phyloP scores from a whole-genome alignment of 2,888 invertebrate species.

The Argyresthia goedartella region DNA sequence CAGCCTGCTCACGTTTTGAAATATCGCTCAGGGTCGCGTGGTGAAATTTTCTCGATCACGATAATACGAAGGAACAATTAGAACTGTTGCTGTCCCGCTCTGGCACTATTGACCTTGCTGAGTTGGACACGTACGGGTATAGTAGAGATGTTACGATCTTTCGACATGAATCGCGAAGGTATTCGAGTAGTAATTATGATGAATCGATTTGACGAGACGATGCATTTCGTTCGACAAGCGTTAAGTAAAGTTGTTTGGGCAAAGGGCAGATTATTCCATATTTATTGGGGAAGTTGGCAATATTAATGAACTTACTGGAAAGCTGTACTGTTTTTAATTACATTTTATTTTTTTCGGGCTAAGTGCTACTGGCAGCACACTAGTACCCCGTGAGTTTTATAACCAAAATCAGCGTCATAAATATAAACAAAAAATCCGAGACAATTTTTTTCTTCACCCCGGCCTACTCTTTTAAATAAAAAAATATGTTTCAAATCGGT shows the following conservation, averaged over 20 bases:
- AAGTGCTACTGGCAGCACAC: no score
- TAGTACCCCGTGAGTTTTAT: no score
- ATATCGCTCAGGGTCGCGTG: slow-evolving; percentile 37
- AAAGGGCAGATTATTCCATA: no score
- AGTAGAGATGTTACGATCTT: slow-evolving; percentile 18
- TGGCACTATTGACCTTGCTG: slow-evolving; percentile 24
- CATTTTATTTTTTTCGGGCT: no score
- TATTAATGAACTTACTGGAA: no score
- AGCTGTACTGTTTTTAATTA: no score
- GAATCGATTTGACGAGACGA: background rate
- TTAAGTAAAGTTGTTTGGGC: background rate
- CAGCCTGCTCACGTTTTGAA: slow-evolving; percentile 31
- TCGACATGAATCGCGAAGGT: slow-evolving; percentile 13
- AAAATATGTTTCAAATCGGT: no score
- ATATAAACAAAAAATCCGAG: no score
- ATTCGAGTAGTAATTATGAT: background rate
- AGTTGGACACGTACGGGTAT: slow-evolving; percentile 13
- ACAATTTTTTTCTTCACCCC: no score
- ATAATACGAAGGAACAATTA: slow-evolving; percentile 23
- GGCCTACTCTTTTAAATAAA: no score
- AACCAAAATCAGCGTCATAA: no score
- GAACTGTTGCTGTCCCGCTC: slow-evolving; percentile 22
- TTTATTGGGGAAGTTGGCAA: no score
- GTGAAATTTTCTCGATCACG: slow-evolving; percentile 32
- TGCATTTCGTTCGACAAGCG: background rate